These are phyloP conservation scores for Teinopalpus imperialis DNA, from an alignment of 2,888 invertebrate genomes.

Conservation along the genomic window DNA sequence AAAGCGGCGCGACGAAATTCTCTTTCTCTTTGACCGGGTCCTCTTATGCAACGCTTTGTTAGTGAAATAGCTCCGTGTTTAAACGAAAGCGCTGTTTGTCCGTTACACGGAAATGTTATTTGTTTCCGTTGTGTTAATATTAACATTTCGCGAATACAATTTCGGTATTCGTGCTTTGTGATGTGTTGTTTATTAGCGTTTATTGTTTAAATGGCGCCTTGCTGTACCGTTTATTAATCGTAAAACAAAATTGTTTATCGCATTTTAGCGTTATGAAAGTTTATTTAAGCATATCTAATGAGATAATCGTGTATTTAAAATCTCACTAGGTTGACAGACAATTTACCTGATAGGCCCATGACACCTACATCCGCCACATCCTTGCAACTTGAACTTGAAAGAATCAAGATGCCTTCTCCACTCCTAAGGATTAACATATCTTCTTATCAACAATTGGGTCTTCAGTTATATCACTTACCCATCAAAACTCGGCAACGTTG, in stretches of 20 bases:
- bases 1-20: slow-evolving; percentile 69
- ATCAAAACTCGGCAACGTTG: no score
- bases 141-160: slow-evolving; percentile 19
- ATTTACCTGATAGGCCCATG: no score
- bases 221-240: not conserved
- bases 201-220: slow-evolving; percentile 5
- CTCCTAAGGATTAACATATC: no score
- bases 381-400: no score
- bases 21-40: slow-evolving; percentile 69
- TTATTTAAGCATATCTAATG: no score
- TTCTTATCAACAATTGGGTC: no score
- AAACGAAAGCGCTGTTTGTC: slow-evolving; percentile 43
- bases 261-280: no score
- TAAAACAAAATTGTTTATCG: not conserved
- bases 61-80: slow-evolving; percentile 52
- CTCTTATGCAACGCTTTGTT: slow-evolving; percentile 67
- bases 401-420: no score
- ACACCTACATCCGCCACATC: no score
- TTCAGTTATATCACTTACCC: no score
- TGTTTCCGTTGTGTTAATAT: slow-evolving; percentile 21
- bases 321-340: no score
- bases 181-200: slow-evolving; percentile 11
- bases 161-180: slow-evolving; percentile 11
- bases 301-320: no score
- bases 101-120: slow-evolving; percentile 27